Conservation (phyloP, 2,888 invertebrate species). For the Drosophila neoperkinsi region DNA sequence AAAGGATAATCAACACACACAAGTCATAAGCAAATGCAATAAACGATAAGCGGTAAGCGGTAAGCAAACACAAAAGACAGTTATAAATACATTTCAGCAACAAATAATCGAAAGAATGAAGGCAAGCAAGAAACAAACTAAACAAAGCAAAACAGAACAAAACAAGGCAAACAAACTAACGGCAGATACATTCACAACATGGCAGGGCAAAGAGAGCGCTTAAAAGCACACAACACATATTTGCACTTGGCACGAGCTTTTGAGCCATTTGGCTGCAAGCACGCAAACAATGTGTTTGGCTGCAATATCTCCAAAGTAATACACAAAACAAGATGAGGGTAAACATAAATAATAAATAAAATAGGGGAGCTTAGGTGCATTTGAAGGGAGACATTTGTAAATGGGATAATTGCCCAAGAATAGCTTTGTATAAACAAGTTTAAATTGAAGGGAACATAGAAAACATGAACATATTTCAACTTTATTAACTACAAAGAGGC, state of each 20-base stretch:
- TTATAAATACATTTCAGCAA: constrained; percentile 19
- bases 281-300: constrained; percentile 7
- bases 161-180: constrained; percentile 10
- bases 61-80: constrained; percentile 32
- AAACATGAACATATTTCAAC: not conserved
- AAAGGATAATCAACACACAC: constrained; percentile 46
- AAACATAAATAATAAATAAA: constrained; percentile 1
- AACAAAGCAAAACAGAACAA: not conserved
- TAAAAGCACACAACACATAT: constrained; percentile 42
- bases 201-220: constrained; percentile 8
- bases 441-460: not conserved
- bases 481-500: not conserved
- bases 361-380: constrained; percentile 22
- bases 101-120: constrained; percentile 6
- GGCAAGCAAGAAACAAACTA: constrained; percentile 9
- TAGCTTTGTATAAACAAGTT: not conserved
- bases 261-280: constrained; percentile 25
- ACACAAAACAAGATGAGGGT: not conserved
- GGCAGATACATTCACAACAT: not conserved
- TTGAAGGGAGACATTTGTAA: not conserved
- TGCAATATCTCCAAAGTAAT: constrained; percentile 11
- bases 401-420: not conserved
- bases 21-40: constrained; percentile 36
- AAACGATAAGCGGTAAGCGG: constrained; percentile 17
- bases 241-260: constrained; percentile 31